These are phyloP conservation scores for Caenorhabditis auriculariae DNA, from an alignment of 2,888 invertebrate genomes.

Conservation along the genomic window DNA sequence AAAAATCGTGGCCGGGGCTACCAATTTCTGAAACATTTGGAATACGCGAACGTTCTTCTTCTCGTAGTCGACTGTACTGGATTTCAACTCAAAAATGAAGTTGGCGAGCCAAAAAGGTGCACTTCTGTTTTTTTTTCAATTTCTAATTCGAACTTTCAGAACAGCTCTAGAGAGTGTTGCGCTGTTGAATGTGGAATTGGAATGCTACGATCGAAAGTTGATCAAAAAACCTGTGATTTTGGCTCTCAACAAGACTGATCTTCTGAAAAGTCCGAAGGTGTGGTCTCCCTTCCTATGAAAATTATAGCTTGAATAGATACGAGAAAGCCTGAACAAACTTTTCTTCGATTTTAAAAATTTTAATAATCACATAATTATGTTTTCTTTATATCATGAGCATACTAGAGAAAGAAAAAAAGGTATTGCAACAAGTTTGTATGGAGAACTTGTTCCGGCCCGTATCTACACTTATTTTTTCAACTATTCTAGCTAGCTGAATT, in stretches of 20 bases:
- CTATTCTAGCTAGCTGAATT: neutral
- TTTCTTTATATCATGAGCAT: too few species aligned
- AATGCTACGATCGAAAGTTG: slow-evolving; percentile 43
- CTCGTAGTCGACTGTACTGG: slow-evolving; percentile 57
- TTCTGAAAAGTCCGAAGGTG: slow-evolving; percentile 32
- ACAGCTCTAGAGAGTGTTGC: slow-evolving; percentile 50
- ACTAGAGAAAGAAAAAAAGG: too few species aligned
- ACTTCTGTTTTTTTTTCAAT: neutral
- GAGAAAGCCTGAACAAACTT: too few species aligned
- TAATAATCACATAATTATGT: too few species aligned
- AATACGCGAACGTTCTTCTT: slow-evolving; percentile 56
- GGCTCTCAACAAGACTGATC: slow-evolving; percentile 53
- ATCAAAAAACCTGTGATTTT: slow-evolving; percentile 47
- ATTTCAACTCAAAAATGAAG: slow-evolving; percentile 47
- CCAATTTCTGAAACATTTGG: slow-evolving; percentile 57
- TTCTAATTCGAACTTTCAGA: slow-evolving; percentile 25
- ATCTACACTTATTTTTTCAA: too few species aligned
- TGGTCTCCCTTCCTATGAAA: neutral
- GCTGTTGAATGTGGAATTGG: slow-evolving; percentile 51
- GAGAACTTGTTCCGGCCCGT: too few species aligned
- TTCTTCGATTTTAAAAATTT: too few species aligned
- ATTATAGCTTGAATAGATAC: too few species aligned
- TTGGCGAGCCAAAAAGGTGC: slow-evolving; percentile 52
- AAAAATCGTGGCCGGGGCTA: slow-evolving; percentile 53
- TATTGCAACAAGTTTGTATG: too few species aligned